A percentile compares a stretch with the other conserved stretches of the same genome.
Conservation (phyloP, 2,888 invertebrate genomes). For the Charanyca ferruginea region DNA sequence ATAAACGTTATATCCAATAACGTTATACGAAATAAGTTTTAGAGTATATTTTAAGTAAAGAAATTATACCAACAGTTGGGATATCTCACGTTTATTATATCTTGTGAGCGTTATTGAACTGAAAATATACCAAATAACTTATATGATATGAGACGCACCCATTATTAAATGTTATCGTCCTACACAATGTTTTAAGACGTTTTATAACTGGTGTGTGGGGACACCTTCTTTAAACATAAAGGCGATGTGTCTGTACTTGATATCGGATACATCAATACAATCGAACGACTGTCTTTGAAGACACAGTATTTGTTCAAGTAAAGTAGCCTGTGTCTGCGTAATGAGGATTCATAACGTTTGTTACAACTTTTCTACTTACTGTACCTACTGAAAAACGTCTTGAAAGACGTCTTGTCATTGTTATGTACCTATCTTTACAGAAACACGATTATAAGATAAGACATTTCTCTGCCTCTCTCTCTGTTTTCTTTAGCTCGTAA, state of each 20-base stretch:
- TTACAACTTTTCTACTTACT: constrained; percentile 43
- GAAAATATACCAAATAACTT: no score
- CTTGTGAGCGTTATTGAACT: no score
- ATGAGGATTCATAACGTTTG: constrained; percentile 67
- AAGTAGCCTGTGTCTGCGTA: constrained; percentile 71
- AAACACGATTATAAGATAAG: constrained; percentile 41
- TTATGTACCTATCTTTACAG: constrained; percentile 27
- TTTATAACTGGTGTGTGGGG: no score
- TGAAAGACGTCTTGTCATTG: constrained; percentile 18
- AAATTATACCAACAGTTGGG: no score
- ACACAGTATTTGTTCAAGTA: constrained; percentile 68
- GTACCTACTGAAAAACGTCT: no score
- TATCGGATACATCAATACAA: constrained; percentile 67
- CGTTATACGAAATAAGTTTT: no score
- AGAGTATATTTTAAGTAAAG: no score
- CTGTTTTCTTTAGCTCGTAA: not conserved
- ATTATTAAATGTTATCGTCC: no score
- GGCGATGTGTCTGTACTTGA: constrained; percentile 4
- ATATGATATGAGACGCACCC: no score
- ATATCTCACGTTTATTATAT: no score
- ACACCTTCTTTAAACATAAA: not conserved
- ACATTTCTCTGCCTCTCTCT: constrained; percentile 1
- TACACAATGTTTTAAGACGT: no score
- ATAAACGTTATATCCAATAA: no score
- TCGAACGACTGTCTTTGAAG: constrained; percentile 67